Evolutionary conservation across 1,140 invertebrate species (phyloP).

Genomic region (Pygmarrhopalites habei): DNA sequence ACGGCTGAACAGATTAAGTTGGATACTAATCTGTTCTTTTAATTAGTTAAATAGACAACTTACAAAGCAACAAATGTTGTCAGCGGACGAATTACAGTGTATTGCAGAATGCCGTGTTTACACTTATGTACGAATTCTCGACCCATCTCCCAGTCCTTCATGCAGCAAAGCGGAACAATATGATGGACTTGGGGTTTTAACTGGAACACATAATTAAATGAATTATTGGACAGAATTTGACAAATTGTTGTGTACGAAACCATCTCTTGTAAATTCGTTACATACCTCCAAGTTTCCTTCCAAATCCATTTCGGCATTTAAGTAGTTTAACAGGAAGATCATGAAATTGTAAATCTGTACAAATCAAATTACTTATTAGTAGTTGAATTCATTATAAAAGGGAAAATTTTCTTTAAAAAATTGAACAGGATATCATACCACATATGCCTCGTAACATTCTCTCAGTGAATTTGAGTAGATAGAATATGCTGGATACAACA

Average conservation of each 20-base stretch:
- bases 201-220: too few relatives aligned
- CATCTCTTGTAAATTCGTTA: too few relatives aligned
- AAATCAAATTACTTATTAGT: too few relatives aligned
- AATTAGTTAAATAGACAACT: slow-evolving; percentile 45
- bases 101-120: slow-evolving; percentile 93
- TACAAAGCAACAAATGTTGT: slow-evolving; percentile 84
- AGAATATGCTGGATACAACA: slow-evolving; percentile 70
- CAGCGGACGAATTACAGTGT: slow-evolving; percentile 79
- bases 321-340: slow-evolving; percentile 85
- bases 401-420: too few relatives aligned
- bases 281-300: slow-evolving; percentile 70
- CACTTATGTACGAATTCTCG: slow-evolving; percentile 86
- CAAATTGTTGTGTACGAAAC: too few relatives aligned
- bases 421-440: too few relatives aligned
- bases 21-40: too few relatives aligned
- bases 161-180: slow-evolving; percentile 44
- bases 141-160: slow-evolving; percentile 49
- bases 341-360: slow-evolving; percentile 99
- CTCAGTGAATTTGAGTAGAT: slow-evolving; percentile 86
- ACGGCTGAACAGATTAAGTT: too few relatives aligned
- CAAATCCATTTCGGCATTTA: slow-evolving; percentile 65
- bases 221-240: too few relatives aligned
- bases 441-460: slow-evolving; percentile 94
- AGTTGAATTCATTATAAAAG: too few relatives aligned
- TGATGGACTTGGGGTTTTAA: slow-evolving; percentile 62